Conservation (phyloP, 2,797 vertebrate genomes). For the Philypnodon macrostomus region DNA sequence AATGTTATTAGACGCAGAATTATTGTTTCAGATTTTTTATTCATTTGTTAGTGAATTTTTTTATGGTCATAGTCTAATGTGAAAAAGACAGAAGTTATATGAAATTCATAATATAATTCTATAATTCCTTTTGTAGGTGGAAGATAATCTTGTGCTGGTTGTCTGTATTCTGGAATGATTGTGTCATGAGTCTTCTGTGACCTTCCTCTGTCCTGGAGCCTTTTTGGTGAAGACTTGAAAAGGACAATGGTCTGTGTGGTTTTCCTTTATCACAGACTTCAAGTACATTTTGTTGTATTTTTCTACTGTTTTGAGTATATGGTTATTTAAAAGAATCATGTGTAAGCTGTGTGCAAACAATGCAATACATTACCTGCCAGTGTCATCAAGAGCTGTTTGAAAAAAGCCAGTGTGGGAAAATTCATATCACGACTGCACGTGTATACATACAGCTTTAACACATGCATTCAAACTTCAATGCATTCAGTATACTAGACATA, state of each 20-base stretch:
- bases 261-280: constrained; percentile 22
- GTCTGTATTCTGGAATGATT: too few species aligned
- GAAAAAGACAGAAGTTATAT: too few species aligned
- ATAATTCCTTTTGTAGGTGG: constrained; percentile 67
- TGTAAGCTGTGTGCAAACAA: constrained; percentile 8
- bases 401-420: too few species aligned
- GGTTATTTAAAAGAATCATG: constrained; percentile 43
- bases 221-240: constrained; percentile 4
- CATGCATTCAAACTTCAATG: constrained; percentile 8
- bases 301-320: constrained; percentile 33
- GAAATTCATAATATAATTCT: too few species aligned
- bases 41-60: too few species aligned
- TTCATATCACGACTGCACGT: too few species aligned
- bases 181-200: constrained; percentile 1
- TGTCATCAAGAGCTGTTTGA: not conserved
- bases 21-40: too few species aligned
- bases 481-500: not conserved
- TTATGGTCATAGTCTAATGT: too few species aligned
- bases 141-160: constrained; percentile 61
- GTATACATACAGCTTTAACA: constrained; percentile 6
- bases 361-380: constrained; percentile 1
- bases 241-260: constrained; percentile 39
- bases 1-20: too few species aligned
- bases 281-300: constrained; percentile 25
- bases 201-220: not conserved